Evolutionary conservation across 2,888 invertebrate genomes (phyloP).

Genomic region (Pandemis corylana): DNA sequence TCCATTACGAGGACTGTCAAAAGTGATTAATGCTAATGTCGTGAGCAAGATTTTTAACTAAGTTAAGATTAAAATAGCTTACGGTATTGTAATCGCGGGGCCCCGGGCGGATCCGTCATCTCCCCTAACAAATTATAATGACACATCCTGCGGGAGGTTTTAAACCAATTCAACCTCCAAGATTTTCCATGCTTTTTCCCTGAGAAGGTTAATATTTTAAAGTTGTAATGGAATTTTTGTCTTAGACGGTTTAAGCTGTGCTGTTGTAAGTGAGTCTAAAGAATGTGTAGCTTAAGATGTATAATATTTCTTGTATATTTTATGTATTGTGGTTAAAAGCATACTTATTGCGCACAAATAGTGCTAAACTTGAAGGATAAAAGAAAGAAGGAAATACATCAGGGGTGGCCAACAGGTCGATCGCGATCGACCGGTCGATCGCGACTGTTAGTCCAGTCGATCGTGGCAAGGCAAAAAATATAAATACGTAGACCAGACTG

Average conservation of each 20-base stretch:
- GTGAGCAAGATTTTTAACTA: slow-evolving; percentile 84
- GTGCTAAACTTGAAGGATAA: too few species aligned
- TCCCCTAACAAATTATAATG: slow-evolving; percentile 82
- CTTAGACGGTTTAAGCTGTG: slow-evolving; percentile 15
- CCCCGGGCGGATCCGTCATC: slow-evolving; percentile 81
- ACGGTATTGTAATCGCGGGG: slow-evolving; percentile 77
- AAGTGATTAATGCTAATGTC: slow-evolving; percentile 83
- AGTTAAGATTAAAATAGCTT: slow-evolving; percentile 85
- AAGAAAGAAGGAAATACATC: too few species aligned
- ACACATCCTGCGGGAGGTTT: slow-evolving; percentile 82
- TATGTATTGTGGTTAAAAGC: too few species aligned
- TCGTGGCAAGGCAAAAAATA: too few species aligned
- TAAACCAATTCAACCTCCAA: slow-evolving; percentile 80
- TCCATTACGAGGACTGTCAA: slow-evolving; percentile 81
- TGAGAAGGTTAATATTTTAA: slow-evolving; percentile 53
- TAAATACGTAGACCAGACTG: too few species aligned
- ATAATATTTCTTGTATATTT: too few species aligned
- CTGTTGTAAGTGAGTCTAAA: not conserved
- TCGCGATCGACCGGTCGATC: too few species aligned
- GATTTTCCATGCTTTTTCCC: slow-evolving; percentile 65
- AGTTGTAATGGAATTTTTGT: slow-evolving; percentile 47
- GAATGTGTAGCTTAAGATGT: too few species aligned
- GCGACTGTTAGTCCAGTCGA: too few species aligned
- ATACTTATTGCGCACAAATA: too few species aligned
- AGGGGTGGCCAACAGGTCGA: too few species aligned